Evolutionary conservation across 2,888 invertebrate species (phyloP), one percentile per base, ranked within the genome.

Genomic region (Phragmatobia fuliginosa): DNA sequence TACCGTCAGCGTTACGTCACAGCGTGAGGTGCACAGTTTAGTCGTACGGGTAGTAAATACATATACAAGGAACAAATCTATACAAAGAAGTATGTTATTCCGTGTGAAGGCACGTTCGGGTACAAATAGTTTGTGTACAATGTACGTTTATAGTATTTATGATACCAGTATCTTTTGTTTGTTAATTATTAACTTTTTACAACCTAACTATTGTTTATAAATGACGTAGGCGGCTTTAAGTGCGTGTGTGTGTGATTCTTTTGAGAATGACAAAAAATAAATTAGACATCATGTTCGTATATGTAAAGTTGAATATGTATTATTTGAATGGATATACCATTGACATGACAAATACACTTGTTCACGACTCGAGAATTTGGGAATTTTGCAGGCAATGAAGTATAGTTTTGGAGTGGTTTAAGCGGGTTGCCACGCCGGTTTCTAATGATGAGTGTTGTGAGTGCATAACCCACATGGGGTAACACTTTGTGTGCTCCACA

Each of bases 111-210:
- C 45, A 49, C 45, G 36, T 36, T 61, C 8, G 41, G 28, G 31
- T 38, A 62, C 62, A 62, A 38, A 62, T 41, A 31, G 25, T 31
- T 21, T 31, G 18, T 21, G 28, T 21, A 31, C 28, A 45, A 62
- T 16, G 62, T 45, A 62, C 16, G 52, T 68, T 56, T 71, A 66
- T 62, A 62, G 38, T 66, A 70, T 66, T 70, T 66, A 61, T 33
- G 60, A 36, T 52, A 60, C 33, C 5, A 32, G 62, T 67, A 62
- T 66, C 69, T 61, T 59, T 52, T 69, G 32, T 63, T 52, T 49
- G 52, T 41, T 14, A 6, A 41, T 61, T 41, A 60, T 67, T 67
- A 64, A 62, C 33, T 58, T 28, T 56, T 68, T 64, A 62, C 45
- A 66, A 56, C 49, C 61, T 60, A 62, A 60, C 71, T 41, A 33